Evolutionary conservation across 2,888 invertebrate species (phyloP), one percentile per base, ranked within the genome.

Genomic region (Lymantria dispar): DNA sequence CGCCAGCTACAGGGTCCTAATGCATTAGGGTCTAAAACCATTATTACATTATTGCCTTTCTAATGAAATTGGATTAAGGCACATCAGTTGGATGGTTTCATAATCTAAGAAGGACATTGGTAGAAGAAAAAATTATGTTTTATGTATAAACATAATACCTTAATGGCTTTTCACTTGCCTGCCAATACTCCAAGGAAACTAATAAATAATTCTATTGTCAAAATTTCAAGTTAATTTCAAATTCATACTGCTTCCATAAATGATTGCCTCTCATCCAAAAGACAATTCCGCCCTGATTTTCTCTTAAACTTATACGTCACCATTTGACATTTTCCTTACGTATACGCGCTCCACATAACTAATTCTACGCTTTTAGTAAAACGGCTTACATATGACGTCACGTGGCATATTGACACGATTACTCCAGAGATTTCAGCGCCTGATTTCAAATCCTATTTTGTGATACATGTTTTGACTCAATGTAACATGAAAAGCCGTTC

Each of bases 391-490:
- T 46, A 49, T 46, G 33, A 47, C 43, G 38, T 61, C 50, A 43
- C 33, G 3, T 50, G 48, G 31, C 50, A 52, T 54, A 65, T 61
- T 52, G 58, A 54, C 22, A 45, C 50, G 33, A 57, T 64, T 54
- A 57, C 62, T 54, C 47, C 12, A 47, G 48, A 54, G 57, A 47
- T 50, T 45, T 43, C 42, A 47, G 14, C 39, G 43, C 15, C 39
- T 56, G 47, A 52, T 45, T 54, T 47, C 36, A 42, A 54, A 52
- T 50, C 54, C 43, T 43, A 52, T 52, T 51, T 46, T 14, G 50
- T 30, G 22, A 56, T 56, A 64, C 41, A 47, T 60, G 56, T 54
- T 60, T 48, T 50, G 56, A 54, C 39, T 45, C 43, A 56, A 56
- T 14, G 7, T 40, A 14, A 14, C 7, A 14, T 40, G 40, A 38